These are phyloP conservation scores for Trachelus troglodyta DNA, from an alignment of 2,888 invertebrate genomes.

Conservation along the genomic window DNA sequence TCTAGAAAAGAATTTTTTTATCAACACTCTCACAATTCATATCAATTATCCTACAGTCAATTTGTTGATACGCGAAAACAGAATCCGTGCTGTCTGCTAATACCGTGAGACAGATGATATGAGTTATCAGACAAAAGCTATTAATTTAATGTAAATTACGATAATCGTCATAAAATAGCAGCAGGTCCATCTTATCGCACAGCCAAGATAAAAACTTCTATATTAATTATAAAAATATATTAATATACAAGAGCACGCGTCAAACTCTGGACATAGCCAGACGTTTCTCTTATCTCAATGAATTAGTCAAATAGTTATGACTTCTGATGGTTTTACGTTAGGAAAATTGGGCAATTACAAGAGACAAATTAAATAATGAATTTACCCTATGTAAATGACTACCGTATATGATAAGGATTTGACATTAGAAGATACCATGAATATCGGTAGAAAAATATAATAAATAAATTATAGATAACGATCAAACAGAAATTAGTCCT, in stretches of 20 bases:
- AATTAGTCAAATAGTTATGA: neutral
- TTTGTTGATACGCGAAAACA: neutral
- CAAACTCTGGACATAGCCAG: neutral
- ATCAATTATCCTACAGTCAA: neutral
- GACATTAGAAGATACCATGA: too few relatives aligned
- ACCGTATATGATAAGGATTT: too few relatives aligned
- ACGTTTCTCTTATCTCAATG: neutral
- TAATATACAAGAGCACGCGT: neutral
- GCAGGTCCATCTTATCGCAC: neutral
- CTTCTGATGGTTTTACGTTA: neutral
- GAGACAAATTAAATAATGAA: neutral
- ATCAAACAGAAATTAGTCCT: too few relatives aligned
- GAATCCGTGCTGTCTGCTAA: neutral
- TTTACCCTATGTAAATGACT: neutral
- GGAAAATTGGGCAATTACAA: neutral
- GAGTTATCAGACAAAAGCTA: neutral
- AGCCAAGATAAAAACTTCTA: neutral
- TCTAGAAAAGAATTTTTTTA: slow-evolving; percentile 65
- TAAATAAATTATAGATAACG: too few relatives aligned
- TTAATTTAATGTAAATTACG: neutral
- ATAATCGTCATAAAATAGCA: neutral
- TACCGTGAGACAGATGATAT: neutral
- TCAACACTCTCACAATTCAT: neutral
- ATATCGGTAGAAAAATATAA: too few relatives aligned
- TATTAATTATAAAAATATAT: neutral